Conservation (phyloP, 2,797 vertebrate species). For the Darevskia mixta region DNA sequence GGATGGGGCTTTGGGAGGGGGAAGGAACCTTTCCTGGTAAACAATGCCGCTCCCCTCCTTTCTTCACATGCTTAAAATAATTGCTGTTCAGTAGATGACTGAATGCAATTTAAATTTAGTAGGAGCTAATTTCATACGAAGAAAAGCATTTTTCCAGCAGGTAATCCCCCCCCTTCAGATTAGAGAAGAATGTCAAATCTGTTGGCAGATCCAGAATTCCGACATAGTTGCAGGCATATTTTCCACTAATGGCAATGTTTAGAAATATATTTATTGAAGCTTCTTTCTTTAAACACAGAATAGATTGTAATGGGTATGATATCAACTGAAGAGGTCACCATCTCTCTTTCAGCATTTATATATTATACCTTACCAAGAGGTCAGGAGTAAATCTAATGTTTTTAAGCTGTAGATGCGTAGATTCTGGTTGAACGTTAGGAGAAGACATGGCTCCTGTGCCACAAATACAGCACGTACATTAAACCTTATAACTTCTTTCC, state of each 20-base stretch:
- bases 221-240: constrained; percentile 3
- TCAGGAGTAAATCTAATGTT: neutral
- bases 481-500: neutral
- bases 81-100: constrained; percentile 55
- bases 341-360: neutral
- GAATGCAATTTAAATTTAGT: constrained; percentile 59
- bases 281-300: constrained; percentile 6
- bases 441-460: neutral
- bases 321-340: neutral
- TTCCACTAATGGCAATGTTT: constrained; percentile 30
- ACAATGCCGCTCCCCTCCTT: neutral
- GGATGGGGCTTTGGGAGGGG: neutral
- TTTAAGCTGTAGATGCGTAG: neutral
- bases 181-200: constrained; percentile 34
- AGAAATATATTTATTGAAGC: constrained; percentile 37
- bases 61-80: constrained; percentile 65
- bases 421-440: neutral
- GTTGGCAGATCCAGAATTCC: constrained; percentile 45
- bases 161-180: neutral
- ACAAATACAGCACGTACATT: neutral
- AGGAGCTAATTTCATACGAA: constrained; percentile 55
- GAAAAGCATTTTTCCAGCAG: constrained; percentile 51
- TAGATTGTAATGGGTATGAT: neutral
- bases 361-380: neutral
- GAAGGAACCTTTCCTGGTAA: constrained; percentile 25